A percentile compares a stretch with the other conserved stretches of the same genome.
Evolutionary conservation across 2,113 vertebrate species (phyloP).

Genomic region (Chloroceryle aenea): DNA sequence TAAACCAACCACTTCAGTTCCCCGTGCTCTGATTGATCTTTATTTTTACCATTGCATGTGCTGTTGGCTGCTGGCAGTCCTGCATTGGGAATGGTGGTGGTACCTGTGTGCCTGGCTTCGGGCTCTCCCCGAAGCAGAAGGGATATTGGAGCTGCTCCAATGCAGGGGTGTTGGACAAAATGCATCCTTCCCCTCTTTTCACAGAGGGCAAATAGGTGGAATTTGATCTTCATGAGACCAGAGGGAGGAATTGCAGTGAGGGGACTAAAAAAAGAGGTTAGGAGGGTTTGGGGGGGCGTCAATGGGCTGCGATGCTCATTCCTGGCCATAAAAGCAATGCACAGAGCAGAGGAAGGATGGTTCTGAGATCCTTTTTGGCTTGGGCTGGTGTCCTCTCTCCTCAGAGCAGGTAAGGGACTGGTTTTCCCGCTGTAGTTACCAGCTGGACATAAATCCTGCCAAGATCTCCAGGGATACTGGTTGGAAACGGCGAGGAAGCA

Average conservation of each 20-base stretch:
- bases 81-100: neutral
- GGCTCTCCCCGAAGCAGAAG: neutral
- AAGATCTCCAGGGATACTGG: neutral
- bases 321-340: neutral
- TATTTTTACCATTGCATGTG: fast-evolving
- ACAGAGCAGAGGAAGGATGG: neutral
- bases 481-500: neutral
- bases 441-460: neutral
- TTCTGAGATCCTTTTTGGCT: fast-evolving
- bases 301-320: neutral
- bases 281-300: neutral
- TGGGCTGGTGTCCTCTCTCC: neutral
- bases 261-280: too few relatives aligned
- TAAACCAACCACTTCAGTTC: neutral
- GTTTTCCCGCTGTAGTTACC: neutral
- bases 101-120: neutral
- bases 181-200: neutral
- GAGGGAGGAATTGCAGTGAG: neutral
- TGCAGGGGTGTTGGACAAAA: neutral
- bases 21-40: fast-evolving
- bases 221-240: neutral
- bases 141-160: fast-evolving
- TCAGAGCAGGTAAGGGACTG: neutral
- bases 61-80: neutral
- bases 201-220: neutral